Evolutionary conservation across 2,797 vertebrate species (phyloP).

Genomic region (Kryptolebias ocellatus): DNA sequence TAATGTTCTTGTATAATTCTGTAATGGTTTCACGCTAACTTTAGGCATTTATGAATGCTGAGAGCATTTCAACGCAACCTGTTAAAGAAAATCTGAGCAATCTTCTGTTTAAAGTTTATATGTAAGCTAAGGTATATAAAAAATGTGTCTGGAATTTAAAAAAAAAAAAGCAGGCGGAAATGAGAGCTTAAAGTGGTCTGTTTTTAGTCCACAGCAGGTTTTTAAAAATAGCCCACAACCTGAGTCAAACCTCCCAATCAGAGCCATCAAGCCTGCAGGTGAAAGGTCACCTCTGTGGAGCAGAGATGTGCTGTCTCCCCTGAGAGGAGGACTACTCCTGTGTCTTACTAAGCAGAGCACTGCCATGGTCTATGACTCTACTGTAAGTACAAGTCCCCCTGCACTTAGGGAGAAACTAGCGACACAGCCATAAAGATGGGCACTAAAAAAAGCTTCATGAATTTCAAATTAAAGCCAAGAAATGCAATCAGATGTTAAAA

Average conservation of each 20-base stretch:
- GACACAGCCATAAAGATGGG: constrained; percentile 6
- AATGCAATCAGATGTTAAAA: constrained; percentile 21
- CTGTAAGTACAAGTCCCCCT: constrained; percentile 26
- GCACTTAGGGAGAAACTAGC: constrained; percentile 18
- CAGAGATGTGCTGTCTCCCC: constrained; percentile 33
- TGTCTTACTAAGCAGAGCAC: constrained; percentile 44
- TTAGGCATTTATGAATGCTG: background rate
- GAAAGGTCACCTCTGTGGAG: constrained; percentile 55
- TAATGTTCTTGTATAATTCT: no score
- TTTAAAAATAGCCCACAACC: constrained; percentile 28
- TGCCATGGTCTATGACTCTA: constrained; percentile 26
- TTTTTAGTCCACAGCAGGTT: constrained; percentile 14
- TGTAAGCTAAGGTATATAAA: no score
- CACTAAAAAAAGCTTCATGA: constrained; percentile 8
- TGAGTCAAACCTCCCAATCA: constrained; percentile 57
- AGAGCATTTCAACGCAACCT: no score
- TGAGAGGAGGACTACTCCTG: constrained; percentile 45
- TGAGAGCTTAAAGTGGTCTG: background rate
- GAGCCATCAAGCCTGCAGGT: constrained; percentile 54
- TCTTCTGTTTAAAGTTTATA: no score
- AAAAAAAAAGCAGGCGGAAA: constrained; percentile 2
- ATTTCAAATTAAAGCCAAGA: constrained; percentile 45
- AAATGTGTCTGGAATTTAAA: no score
- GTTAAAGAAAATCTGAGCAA: background rate
- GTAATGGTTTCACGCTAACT: no score